A percentile compares a stretch with the other conserved stretches of the same genome.
Evolutionary conservation across 2,888 invertebrate species (phyloP).

Genomic region (Tribolium freemani): DNA sequence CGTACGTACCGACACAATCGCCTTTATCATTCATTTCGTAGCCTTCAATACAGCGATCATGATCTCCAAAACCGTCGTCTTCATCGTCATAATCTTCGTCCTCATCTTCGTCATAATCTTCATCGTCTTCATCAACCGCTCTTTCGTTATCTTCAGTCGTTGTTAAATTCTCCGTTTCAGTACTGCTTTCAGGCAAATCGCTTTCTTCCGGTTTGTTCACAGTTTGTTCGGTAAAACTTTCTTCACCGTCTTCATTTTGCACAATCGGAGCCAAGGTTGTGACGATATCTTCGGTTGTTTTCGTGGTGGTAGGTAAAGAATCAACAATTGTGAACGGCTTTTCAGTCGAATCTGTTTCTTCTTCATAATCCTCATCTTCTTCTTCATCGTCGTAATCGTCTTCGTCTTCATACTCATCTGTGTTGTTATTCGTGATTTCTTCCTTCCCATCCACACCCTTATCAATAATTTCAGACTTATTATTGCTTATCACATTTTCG

Average conservation of each 20-base stretch:
- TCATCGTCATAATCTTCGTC: constrained; percentile 43
- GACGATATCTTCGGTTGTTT: background rate
- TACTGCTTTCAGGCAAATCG: background rate
- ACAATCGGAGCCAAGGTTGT: background rate
- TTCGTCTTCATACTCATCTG: constrained; percentile 5
- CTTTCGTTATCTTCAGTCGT: constrained; percentile 10
- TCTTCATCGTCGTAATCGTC: constrained; percentile 23
- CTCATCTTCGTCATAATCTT: constrained; percentile 37
- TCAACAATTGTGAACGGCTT: constrained; percentile 2
- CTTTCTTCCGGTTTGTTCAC: background rate
- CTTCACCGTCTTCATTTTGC: background rate
- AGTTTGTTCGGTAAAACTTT: background rate
- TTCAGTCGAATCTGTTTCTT: background rate
- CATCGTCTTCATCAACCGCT: constrained; percentile 2
- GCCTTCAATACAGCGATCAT: constrained; percentile 23
- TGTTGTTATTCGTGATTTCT: background rate
- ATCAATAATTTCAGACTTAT: background rate
- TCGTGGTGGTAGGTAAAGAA: background rate
- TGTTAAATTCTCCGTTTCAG: background rate
- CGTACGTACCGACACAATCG: constrained; percentile 65
- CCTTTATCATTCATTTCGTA: constrained; percentile 57
- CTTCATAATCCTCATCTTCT: background rate
- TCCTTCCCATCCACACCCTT: background rate
- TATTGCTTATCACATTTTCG: background rate
- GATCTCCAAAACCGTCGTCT: constrained; percentile 6